Evolutionary conservation across 2,113 vertebrate species (phyloP), one percentile per base, ranked within the genome.

Genomic region (Leucosticte australis): DNA sequence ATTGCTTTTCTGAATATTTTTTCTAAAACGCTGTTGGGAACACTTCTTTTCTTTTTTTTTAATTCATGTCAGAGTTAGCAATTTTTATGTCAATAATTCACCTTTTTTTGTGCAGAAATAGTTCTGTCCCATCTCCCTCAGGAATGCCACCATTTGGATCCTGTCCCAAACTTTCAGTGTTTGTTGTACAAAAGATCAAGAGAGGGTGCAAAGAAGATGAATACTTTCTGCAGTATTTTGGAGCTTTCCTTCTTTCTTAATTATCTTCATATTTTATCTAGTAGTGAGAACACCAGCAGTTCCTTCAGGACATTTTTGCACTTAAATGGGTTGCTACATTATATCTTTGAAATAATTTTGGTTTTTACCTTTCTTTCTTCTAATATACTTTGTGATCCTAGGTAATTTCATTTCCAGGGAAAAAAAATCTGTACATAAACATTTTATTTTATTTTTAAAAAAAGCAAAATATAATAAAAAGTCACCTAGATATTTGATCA

Each of bases 1-100:
- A 93, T 95, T 77, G 44, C 23, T 93, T 20, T 86, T 80, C 50
- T 91, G 78, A 96, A 92, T 79, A 77, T 91, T 94, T 91, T 70
- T 20, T 87, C 63, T 46, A 71, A 95, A 96, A 74, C 0, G 5
- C 13, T 69, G 47, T 13, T 49, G 4, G 65, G 78, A 93, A 52
- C n/a, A 31, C 7, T 24, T 14, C 24, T 37, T 64, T 44, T n/a
- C 75, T 41, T 37, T 26, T 49, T 28, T 62, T 76, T 50, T 1
- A 10, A 62, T 63, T 83, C 17, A 37, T 67, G n/a, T 33, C 20
- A 49, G 30, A 57, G 37, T 50, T 92, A 90, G 59, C 46, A 92
- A 46, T 47, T 89, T 92, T 68, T 78, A 49, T 94, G 39, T 10
- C 17, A 79, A 28, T 78, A 60, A 75, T 81, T 93, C 37, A 16